Evolutionary conservation across 2,797 vertebrate species (phyloP), one percentile per base, ranked within the genome.

Genomic region (Leptodon cayanensis): DNA sequence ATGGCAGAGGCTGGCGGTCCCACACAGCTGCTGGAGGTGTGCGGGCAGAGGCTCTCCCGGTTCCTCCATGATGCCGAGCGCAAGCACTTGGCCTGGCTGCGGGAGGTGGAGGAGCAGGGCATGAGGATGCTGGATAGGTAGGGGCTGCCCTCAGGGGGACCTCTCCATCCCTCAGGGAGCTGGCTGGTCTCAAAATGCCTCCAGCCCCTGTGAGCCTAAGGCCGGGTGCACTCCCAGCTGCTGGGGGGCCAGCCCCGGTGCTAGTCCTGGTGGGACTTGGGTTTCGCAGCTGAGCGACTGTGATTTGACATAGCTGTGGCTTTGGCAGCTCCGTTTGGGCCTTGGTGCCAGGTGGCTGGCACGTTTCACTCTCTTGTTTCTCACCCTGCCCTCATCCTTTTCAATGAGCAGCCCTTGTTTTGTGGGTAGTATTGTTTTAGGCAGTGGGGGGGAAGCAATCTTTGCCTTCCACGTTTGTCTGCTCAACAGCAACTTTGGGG

Each of bases 51-150:
- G 95, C 93, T 98, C 8, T 81, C 98, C 44, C 98, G 99, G 31
- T 99, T 99, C 84, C 81, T 98, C 26, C 76, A 21, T 29, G 97
- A 98, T 1, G 98, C 99, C 13, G 96, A 99, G 14, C 98, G 97
- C 95, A 98, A 99, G 80, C 99, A 98, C 93, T 96, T 99, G 98
- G 98, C 99, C 79, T 99, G 99, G 99, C 98, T 99, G 52, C 96
- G 98, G 84, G 99, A 99, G 96, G 99, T 99, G 49, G 98, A 99
- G 87, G 98, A 99, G 92, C 99, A 99, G 96, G 99, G 99, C 15
- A 62, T 98, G 79, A 98, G 98, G 74, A 98, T 99, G 98, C 99
- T 99, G 76, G 98, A 98, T 77, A 99, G 98, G 99, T 99, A 79
- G 78, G 76, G 80, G 22, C 66, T 6, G n/a, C 26, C 22, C 24